A percentile compares a stretch with the other conserved stretches of the same genome.
Evolutionary conservation across 2,888 invertebrate genomes (phyloP).

Genomic region (Acleris laterana): DNA sequence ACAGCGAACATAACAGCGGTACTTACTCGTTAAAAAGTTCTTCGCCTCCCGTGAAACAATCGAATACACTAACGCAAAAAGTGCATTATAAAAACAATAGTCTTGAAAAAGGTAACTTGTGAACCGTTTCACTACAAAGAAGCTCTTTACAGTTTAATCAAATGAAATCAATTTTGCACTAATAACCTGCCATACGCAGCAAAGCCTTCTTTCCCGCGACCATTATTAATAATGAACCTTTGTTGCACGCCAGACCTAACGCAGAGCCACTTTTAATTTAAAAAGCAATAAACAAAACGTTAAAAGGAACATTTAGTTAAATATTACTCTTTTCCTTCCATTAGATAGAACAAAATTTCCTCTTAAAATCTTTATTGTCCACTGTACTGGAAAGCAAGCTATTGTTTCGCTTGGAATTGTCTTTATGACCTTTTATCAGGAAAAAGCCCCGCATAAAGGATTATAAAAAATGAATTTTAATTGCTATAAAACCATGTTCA

Average conservation of each 20-base stretch:
- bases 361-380: constrained; percentile 44
- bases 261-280: constrained; percentile 41
- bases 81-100: no score
- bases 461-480: constrained; percentile 23
- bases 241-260: constrained; percentile 20
- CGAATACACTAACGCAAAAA: no score
- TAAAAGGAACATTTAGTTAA: constrained; percentile 43
- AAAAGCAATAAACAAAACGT: constrained; percentile 43
- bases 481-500: constrained; percentile 14
- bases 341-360: constrained; percentile 49
- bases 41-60: no score
- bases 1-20: no score
- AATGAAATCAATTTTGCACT: constrained; percentile 2
- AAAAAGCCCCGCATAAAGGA: constrained; percentile 41
- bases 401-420: constrained; percentile 46
- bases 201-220: background rate
- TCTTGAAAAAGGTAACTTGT: no score
- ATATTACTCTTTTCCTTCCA: constrained; percentile 46
- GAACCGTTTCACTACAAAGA: no score
- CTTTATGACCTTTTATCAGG: constrained; percentile 46
- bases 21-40: no score
- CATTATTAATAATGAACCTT: constrained; percentile 15
- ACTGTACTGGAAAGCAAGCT: constrained; percentile 43
- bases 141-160: no score
- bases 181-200: constrained; percentile 21